These are phyloP conservation scores for Halisarca cf. caerulea DNA, from an alignment of 37 sponge, comb jelly and placozoan genomes.

Conservation along the genomic window DNA sequence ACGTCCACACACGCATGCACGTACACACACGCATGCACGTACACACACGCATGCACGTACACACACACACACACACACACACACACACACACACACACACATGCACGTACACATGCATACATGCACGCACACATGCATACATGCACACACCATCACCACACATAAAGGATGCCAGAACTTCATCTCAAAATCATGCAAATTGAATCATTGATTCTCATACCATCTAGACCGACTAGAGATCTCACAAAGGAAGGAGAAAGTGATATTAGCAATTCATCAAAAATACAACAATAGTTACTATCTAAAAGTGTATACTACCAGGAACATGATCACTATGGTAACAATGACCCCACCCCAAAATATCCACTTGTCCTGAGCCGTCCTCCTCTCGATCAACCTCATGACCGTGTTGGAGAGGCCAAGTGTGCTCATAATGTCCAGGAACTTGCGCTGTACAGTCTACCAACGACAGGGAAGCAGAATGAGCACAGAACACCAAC, in stretches of 20 bases:
- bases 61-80: slow-evolving; percentile 42
- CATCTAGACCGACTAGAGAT: not conserved
- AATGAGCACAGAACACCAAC: no score
- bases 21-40: slow-evolving; percentile 11
- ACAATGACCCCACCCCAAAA: slow-evolving; percentile 63
- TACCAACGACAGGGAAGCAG: no score
- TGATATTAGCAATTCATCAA: not conserved
- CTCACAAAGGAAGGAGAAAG: not conserved
- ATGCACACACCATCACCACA: not conserved
- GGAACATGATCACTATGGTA: slow-evolving; percentile 38
- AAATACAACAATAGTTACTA: not conserved
- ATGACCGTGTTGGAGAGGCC: slow-evolving; percentile 86
- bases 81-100: slow-evolving; percentile 40
- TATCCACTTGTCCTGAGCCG: slow-evolving; percentile 66
- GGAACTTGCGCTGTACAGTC: slow-evolving; percentile 56
- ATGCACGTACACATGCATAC: slow-evolving; percentile 37
- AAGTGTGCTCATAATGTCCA: slow-evolving; percentile 64
- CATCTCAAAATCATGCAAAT: not conserved
- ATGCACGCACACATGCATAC: slow-evolving; percentile 27
- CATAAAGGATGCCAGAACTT: not conserved
- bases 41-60: not conserved
- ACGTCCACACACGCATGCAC: slow-evolving; percentile 22
- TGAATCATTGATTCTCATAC: not conserved
- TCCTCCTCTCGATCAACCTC: slow-evolving; percentile 77
- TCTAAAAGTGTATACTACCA: slow-evolving; percentile 52